Conservation (phyloP, 1,140 invertebrate genomes). For the Anastatus disparis region DNA sequence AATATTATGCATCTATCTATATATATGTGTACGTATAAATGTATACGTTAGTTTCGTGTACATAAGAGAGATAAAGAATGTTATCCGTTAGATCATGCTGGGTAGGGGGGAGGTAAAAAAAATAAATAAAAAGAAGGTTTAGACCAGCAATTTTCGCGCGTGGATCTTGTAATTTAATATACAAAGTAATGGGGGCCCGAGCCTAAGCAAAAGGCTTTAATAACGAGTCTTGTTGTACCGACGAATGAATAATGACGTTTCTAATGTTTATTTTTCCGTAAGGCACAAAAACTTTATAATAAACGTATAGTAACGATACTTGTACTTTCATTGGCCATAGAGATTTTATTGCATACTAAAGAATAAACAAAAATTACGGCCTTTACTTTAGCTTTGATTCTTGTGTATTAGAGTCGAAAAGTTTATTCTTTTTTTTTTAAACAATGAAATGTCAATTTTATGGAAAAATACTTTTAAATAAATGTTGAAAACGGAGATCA, state of each 20-base stretch:
- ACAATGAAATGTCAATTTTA: too few relatives aligned
- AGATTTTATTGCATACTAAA: neutral
- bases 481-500: too few relatives aligned
- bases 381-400: too few relatives aligned
- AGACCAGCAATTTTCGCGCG: slow-evolving; percentile 28
- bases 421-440: too few relatives aligned
- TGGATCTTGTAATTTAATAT: slow-evolving; percentile 38
- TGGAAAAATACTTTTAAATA: too few relatives aligned
- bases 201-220: slow-evolving; percentile 2
- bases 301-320: neutral
- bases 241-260: slow-evolving; percentile 34
- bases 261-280: slow-evolving; percentile 34
- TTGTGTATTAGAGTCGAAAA: too few relatives aligned
- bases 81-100: neutral
- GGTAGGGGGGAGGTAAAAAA: neutral
- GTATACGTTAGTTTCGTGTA: neutral
- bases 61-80: neutral
- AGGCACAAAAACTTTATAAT: too few relatives aligned
- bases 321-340: slow-evolving; percentile 16
- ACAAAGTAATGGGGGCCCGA: slow-evolving; percentile 28
- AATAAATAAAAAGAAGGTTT: too few relatives aligned
- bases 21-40: neutral
- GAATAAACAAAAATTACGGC: too few relatives aligned
- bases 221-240: slow-evolving; percentile 27
- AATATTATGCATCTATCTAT: neutral